Conservation (phyloP, 2,797 vertebrate genomes). For the Enteromius radiatus region DNA sequence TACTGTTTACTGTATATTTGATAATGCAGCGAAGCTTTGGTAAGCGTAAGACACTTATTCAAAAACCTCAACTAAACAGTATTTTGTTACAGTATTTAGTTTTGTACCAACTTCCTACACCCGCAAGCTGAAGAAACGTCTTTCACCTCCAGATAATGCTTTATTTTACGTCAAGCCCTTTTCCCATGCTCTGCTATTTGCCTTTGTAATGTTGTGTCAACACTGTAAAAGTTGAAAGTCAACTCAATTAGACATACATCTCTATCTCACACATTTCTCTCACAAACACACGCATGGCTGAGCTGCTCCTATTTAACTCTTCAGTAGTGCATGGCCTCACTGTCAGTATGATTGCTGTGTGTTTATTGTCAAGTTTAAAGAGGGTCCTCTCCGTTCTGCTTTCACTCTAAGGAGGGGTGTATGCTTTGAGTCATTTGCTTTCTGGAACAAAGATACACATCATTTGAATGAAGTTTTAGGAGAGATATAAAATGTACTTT, state of each 20-base stretch:
- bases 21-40: background rate
- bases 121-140: background rate
- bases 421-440: constrained; percentile 22
- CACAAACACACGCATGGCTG: background rate
- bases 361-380: constrained; percentile 1
- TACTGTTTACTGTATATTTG: too few species aligned
- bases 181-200: constrained; percentile 22
- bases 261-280: background rate
- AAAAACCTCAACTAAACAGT: background rate
- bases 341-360: constrained; percentile 26
- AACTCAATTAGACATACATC: background rate
- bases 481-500: background rate
- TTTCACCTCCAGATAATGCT: constrained; percentile 26
- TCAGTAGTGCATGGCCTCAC: too few species aligned
- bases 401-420: constrained; percentile 8
- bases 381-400: background rate
- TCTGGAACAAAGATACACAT: constrained; percentile 10
- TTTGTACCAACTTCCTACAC: constrained; percentile 9
- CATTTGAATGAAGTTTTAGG: background rate
- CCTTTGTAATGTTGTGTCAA: constrained; percentile 11
- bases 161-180: background rate
- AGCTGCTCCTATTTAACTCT: too few species aligned
- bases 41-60: background rate
- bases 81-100: background rate
- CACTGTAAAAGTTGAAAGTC: constrained; percentile 39